Evolutionary conservation across 2,113 vertebrate species (phyloP).

Genomic region (Rhinopomastus cyanomelas): DNA sequence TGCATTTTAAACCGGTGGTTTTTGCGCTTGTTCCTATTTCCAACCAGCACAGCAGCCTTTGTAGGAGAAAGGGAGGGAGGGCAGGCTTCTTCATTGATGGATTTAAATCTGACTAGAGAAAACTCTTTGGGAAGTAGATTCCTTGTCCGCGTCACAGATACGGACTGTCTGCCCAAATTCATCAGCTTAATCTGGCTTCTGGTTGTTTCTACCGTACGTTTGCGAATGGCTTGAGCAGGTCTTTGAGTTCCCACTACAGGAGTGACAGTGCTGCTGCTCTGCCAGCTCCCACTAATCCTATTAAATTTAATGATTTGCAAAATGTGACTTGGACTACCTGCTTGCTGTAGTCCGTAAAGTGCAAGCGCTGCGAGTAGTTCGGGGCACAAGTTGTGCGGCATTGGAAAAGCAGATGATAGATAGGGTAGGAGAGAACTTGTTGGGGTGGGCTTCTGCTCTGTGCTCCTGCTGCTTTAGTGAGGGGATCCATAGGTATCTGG

Average conservation of each 20-base stretch:
- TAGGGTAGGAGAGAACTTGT: neutral
- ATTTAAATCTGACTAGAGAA: neutral
- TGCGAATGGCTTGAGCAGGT: fast-evolving
- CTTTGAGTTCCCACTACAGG: fast-evolving
- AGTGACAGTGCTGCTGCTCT: neutral
- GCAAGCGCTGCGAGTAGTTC: neutral
- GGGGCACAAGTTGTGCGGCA: neutral
- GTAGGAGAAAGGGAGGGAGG: neutral
- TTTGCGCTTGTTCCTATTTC: neutral
- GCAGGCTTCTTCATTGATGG: neutral
- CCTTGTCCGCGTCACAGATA: neutral
- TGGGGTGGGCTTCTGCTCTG: neutral
- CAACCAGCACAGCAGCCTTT: neutral
- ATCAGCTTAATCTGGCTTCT: neutral
- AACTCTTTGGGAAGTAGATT: neutral
- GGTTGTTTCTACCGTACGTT: neutral
- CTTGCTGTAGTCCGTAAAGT: neutral
- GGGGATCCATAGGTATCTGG: no score
- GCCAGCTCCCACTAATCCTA: neutral
- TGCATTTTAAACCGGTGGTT: neutral
- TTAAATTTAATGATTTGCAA: neutral
- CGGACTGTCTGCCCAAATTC: neutral
- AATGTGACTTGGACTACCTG: neutral
- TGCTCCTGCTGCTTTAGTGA: neutral
- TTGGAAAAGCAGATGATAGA: neutral